Conservation (phyloP, 1,140 invertebrate species). For the Sipha flava region DNA sequence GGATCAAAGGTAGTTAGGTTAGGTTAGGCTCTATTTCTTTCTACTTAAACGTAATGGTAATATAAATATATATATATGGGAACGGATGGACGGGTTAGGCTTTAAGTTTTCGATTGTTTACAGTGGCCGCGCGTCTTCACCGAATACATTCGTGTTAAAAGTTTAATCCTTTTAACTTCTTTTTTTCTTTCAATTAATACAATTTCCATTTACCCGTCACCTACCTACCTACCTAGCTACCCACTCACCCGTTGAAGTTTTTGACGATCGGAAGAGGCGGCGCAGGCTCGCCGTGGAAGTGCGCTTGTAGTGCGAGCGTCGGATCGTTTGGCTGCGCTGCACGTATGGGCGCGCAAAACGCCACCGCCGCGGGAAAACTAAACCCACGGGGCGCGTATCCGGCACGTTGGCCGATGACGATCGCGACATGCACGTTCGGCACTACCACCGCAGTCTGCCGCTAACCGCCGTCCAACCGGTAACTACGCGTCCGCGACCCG, state of each 20-base stretch:
- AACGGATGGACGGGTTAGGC: no score
- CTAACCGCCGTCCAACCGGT: background rate
- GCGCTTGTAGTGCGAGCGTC: background rate
- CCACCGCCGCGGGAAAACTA: background rate
- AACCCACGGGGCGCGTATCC: background rate
- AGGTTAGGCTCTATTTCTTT: no score
- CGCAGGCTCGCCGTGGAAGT: background rate
- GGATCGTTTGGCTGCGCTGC: background rate
- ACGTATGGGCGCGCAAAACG: background rate
- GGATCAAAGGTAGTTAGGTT: no score
- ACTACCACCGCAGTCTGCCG: slow-evolving; percentile 4
- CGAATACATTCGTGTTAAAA: no score
- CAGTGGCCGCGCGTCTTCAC: no score
- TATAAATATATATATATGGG: no score
- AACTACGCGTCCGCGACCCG: background rate
- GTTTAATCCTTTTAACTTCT: background rate
- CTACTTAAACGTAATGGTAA: no score
- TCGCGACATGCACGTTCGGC: background rate
- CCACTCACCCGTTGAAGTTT: background rate
- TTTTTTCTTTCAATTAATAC: background rate
- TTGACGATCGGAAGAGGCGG: background rate
- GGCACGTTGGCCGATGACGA: background rate
- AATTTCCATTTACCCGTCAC: background rate
- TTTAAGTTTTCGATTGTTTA: no score
- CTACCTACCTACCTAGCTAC: no score